Conservation (phyloP, 2,113 vertebrate species). For the Austrofundulus limnaeus region DNA sequence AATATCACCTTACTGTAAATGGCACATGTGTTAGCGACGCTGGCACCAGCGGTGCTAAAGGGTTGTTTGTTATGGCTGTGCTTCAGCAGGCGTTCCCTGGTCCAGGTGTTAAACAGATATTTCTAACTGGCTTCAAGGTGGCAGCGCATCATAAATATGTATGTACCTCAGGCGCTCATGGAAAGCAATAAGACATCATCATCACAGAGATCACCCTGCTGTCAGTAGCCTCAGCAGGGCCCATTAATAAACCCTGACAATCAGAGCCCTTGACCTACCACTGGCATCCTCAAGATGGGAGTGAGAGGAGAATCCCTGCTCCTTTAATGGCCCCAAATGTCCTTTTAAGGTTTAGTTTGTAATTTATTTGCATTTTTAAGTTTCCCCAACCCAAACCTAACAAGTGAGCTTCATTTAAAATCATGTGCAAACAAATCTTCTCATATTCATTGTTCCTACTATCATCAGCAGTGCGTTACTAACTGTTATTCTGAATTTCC, state of each 20-base stretch:
- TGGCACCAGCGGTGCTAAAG: too few species aligned
- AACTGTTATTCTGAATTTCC: too few species aligned
- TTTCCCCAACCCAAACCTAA: too few species aligned
- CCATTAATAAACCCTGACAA: conserved; percentile 79
- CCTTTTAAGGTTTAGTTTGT: conserved; percentile 7
- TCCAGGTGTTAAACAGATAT: conserved; percentile 69
- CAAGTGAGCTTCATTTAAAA: too few species aligned
- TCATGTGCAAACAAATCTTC: too few species aligned
- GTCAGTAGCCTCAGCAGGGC: conserved; percentile 64
- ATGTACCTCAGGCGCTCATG: conserved; percentile 67
- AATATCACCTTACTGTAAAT: conserved; percentile 23
- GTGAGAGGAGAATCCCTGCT: conserved; percentile 21
- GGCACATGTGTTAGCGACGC: neutral
- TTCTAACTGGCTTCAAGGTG: conserved; percentile 60
- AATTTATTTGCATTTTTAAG: neutral
- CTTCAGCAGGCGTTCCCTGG: conserved; percentile 39
- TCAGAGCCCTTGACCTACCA: conserved; percentile 73
- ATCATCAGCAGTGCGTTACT: too few species aligned
- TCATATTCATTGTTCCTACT: too few species aligned
- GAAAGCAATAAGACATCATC: conserved; percentile 78
- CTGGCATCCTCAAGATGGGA: conserved; percentile 49
- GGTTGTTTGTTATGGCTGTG: conserved; percentile 37
- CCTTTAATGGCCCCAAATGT: conserved; percentile 4
- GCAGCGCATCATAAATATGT: conserved; percentile 78
- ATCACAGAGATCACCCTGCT: conserved; percentile 71